Conservation (phyloP, 2,113 vertebrate species). For the Zosterops borbonicus region DNA sequence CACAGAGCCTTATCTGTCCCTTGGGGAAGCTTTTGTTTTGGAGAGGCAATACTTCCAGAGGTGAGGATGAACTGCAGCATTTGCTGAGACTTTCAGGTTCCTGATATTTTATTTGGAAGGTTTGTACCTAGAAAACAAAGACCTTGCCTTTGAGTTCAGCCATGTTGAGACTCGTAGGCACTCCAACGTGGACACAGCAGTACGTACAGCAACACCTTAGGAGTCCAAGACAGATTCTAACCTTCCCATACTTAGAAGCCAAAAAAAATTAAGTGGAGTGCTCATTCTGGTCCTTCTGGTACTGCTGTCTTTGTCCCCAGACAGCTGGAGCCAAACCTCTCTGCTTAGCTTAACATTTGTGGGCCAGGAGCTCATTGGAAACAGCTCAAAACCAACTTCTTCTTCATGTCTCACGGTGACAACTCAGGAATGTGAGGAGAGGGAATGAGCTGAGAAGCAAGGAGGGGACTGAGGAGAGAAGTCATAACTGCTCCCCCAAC, state of each 20-base stretch:
- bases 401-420: background rate
- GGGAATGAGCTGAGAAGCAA: background rate
- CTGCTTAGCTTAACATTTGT: background rate
- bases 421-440: background rate
- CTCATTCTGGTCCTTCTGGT: fast-evolving
- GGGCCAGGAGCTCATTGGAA: background rate
- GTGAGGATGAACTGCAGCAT: background rate
- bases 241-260: background rate
- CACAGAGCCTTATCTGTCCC: background rate
- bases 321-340: background rate
- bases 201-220: background rate
- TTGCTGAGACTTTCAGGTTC: background rate
- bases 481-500: background rate
- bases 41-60: background rate
- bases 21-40: background rate
- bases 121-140: background rate
- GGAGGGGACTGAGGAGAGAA: background rate
- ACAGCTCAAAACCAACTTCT: background rate
- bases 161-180: fast-evolving
- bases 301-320: background rate
- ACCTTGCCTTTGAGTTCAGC: background rate
- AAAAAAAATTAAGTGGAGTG: background rate
- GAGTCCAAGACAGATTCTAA: background rate
- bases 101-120: background rate
- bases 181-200: background rate